Base-by-base conservation (phyloP, 2,113 vertebrate genomes). In the Zosterops borbonicus region DNA sequence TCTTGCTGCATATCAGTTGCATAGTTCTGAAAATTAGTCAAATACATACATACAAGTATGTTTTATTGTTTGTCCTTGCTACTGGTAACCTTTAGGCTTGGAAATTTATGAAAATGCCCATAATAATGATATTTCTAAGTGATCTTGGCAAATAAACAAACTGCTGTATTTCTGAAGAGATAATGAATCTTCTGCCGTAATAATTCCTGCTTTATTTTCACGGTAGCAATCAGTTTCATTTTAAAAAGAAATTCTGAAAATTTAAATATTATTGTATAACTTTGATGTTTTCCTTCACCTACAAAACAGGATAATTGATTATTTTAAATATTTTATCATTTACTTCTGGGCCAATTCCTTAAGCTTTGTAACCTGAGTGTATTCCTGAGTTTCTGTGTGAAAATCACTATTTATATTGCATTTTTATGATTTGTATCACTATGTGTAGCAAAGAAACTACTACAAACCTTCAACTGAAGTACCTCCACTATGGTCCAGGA, bases 401-500 rank as follows among this genome's bases (percentile, higher is more conserved):
- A 94, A 82, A 78, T 79, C 78, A 68, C 14, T 91, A 92, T 96
- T 95, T 96, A 88, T 91, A 50, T 87, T 88, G 75, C 86, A 33
- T 77, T 96, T 92, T 92, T 94, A 64, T 93, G 55, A 37, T 87
- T 96, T 96, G 75, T 95, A 58, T 90, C 75, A 73, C 53, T 87
- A 67, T 1, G 68, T 94, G 94, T 97, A 96, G 95, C 96, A 96
- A 96, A 91, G 91, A 88, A 90, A 91, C 79, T 92, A 88, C 91
- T 96, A 77, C 71, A 60, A 37, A 90, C 82, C 85, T 84, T 76
- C 58, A 95, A 89, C 94, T 93, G 95, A 95, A 95, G 96, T 95
- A 97, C 96, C 96, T 97, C 96, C 73, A 23, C 83, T 73, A 17
- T 14, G 75, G 89, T 49, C 96, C 95, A 80, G 94, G 95, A 94